Percentiles rank a stretch among this genome's conserved stretches.
Conservation (phyloP, 2,888 invertebrate genomes). For the Sesamia inferens region DNA sequence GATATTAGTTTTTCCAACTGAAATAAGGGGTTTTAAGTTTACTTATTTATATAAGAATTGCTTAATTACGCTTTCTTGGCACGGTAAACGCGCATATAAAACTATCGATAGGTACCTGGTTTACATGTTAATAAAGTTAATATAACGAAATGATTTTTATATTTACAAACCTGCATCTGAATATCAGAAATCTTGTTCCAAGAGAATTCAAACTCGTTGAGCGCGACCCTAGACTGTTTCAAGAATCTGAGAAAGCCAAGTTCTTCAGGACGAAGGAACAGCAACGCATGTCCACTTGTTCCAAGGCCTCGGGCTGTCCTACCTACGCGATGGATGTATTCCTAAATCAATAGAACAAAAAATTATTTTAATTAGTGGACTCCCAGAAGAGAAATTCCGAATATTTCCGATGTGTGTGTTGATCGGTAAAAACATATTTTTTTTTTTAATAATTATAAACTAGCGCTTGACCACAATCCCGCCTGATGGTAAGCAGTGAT, state of each 20-base stretch:
- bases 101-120: too few relatives aligned
- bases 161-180: conserved; percentile 94
- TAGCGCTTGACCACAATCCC: too few relatives aligned
- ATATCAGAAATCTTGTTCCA: conserved; percentile 99
- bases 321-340: conserved; percentile 99
- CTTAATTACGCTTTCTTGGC: background rate
- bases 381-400: background rate
- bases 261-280: conserved; percentile 98
- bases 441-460: too few relatives aligned
- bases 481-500: too few relatives aligned
- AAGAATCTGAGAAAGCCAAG: conserved; percentile 98
- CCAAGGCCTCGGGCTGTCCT: conserved; percentile 99
- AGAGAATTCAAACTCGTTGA: conserved; percentile 99
- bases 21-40: conserved; percentile 70
- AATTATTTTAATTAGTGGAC: background rate
- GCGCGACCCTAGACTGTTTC: conserved; percentile 97
- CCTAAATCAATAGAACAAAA: conserved; percentile 87
- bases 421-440: too few relatives aligned
- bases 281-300: conserved; percentile 97
- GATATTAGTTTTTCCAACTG: conserved; percentile 98
- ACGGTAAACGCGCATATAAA: too few relatives aligned
- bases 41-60: too few relatives aligned
- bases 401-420: too few relatives aligned
- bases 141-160: background rate
- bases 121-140: too few relatives aligned